Base-by-base conservation (phyloP, 2,113 vertebrate species). In the Larimichthys crocea region DNA sequence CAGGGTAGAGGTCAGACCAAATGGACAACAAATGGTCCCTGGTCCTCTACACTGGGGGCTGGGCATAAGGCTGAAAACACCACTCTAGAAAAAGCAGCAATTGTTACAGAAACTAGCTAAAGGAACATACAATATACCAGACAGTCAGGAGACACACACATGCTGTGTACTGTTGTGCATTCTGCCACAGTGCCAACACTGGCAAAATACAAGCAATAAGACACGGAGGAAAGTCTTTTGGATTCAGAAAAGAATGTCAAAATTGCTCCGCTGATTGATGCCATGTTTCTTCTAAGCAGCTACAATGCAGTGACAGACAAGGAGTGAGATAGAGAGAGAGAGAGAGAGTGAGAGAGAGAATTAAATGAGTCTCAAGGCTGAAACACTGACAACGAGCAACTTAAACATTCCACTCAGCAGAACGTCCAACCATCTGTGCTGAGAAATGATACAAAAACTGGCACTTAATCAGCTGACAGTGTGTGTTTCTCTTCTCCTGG, bases 1-100 rank as follows among this genome's bases (percentile, higher is more conserved):
- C 88, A 89, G 91, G 91, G 78, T 83, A 82, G 88, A 85, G 92
- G 91, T 93, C 91, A 88, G 88, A 90, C 88, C 91, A 91, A 88
- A 92, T 91, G 89, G 88, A 91, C 92, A 89, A 91, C 90, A 94
- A 92, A 92, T 92, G 91, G 90, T 88, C 79, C 82, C 65, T 63
- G 70, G 68, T 82, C 70, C 62, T 89, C 83, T 56, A 63, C 79
- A 74, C 82, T 83, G 78, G 90, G 90, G 91, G 89, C 84, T 83
- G 86, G 79, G 82, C 75, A 82, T 63, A 20, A 52, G 52, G 76
- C 56, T 70, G 68, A 79, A 86, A 91, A 79, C 74, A 82, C 24
- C 50, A 29, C 69, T 79, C 64, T 35, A 61, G 56, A 85, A 86
- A 83, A 72, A 66, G 76, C 69, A 83, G 79, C 79, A 64, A 79